A percentile compares a stretch with the other conserved stretches of the same genome.
Conservation (phyloP, 2,113 vertebrate species). For the Dicentrarchus labrax region DNA sequence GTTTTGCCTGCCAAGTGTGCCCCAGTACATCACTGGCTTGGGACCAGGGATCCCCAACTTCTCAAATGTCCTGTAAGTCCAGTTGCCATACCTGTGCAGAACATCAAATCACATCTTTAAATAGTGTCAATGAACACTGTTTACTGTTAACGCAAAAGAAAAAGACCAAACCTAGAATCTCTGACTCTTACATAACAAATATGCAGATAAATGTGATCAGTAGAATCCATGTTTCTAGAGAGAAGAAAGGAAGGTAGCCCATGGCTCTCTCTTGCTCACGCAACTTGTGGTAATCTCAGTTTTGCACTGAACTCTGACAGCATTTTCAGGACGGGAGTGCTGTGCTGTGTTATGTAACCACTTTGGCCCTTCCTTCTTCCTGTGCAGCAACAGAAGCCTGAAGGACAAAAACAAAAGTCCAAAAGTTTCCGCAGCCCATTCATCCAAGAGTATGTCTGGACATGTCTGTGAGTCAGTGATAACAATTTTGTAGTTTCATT, state of each 20-base stretch:
- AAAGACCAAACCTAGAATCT: neutral
- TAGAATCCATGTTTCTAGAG: constrained; percentile 61
- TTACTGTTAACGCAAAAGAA: neutral
- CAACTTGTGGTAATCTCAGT: neutral
- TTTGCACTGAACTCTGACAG: neutral
- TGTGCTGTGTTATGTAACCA: neutral
- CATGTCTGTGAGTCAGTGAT: constrained; percentile 3
- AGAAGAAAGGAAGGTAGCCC: constrained; percentile 41
- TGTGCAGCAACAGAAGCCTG: neutral
- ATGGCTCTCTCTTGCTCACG: neutral
- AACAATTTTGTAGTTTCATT: no score
- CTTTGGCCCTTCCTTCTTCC: no score
- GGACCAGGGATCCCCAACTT: constrained; percentile 56
- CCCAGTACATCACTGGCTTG: constrained; percentile 39
- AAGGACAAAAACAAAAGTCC: neutral
- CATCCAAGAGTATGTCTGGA: neutral
- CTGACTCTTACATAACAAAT: constrained; percentile 52
- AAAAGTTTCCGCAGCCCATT: neutral
- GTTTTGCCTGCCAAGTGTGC: neutral
- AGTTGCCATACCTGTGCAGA: constrained; percentile 48
- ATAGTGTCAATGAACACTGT: neutral
- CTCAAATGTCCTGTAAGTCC: constrained; percentile 56
- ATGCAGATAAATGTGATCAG: constrained; percentile 39
- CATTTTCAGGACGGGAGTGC: no score
- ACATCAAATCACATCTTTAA: neutral